Conservation (phyloP, 2,888 invertebrate genomes). For the Tricholauxania praeusta region DNA sequence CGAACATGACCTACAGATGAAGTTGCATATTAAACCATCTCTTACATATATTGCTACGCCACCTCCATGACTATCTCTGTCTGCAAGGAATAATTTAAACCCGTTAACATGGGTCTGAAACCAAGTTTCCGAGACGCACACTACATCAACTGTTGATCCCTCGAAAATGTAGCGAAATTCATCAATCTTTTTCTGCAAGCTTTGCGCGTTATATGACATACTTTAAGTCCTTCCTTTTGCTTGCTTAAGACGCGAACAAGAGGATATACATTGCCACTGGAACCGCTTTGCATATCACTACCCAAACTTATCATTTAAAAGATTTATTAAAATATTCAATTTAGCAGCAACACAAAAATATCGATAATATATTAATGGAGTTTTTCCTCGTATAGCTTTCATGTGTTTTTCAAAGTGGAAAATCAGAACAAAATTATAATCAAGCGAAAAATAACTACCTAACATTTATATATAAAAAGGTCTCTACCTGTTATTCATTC, state of each 20-base stretch:
- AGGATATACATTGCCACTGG: too few species aligned
- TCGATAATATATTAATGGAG: too few species aligned
- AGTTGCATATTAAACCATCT: conserved; percentile 4
- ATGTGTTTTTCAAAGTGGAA: too few species aligned
- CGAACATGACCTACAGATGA: neutral
- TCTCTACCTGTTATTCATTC: too few species aligned
- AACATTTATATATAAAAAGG: too few species aligned
- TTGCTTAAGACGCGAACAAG: conserved; percentile 3
- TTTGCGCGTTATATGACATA: conserved; percentile 37
- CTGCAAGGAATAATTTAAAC: conserved; percentile 23
- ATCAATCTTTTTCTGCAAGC: conserved; percentile 32
- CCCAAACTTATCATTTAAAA: too few species aligned
- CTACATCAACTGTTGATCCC: conserved; percentile 18
- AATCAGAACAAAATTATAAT: too few species aligned
- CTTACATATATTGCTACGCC: conserved; percentile 24
- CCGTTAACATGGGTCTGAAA: conserved; percentile 8
- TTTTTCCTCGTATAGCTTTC: too few species aligned
- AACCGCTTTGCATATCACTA: too few species aligned
- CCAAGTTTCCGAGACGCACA: conserved; percentile 39
- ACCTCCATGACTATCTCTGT: conserved; percentile 26
- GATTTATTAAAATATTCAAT: too few species aligned
- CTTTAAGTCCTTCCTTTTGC: conserved; percentile 23
- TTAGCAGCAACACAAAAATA: too few species aligned
- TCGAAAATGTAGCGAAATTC: conserved; percentile 34
- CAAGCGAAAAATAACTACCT: too few species aligned